These are phyloP conservation scores for Patella ulyssiponensis DNA, from an alignment of 2,888 invertebrate species.

Conservation along the genomic window DNA sequence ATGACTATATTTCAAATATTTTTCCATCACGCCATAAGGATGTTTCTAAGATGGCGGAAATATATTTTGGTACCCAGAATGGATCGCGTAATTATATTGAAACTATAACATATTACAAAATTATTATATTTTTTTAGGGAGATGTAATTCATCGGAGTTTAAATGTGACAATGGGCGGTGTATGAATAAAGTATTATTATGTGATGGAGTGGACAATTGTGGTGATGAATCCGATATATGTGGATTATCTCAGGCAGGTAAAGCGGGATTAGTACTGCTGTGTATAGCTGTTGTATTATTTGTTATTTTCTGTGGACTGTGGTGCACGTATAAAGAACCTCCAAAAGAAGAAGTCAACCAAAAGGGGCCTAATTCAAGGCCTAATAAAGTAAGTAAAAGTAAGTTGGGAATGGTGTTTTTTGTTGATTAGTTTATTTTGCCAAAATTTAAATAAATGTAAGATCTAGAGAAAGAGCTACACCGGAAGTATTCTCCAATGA, in stretches of 20 bases:
- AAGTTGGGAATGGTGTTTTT: too few relatives aligned
- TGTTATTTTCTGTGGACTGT: not conserved
- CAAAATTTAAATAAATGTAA: too few relatives aligned
- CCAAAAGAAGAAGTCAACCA: not conserved
- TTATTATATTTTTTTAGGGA: too few relatives aligned
- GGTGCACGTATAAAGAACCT: not conserved
- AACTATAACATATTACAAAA: too few relatives aligned
- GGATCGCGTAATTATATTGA: too few relatives aligned
- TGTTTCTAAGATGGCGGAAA: too few relatives aligned
- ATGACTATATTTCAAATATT: too few relatives aligned
- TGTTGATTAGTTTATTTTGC: too few relatives aligned
- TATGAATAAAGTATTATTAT: not conserved
- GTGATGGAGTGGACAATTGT: not conserved
- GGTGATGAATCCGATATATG: not conserved
- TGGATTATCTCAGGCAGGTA: not conserved
- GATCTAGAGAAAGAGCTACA: too few relatives aligned
- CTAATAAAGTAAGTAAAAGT: not conserved
- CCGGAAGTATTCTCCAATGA: too few relatives aligned
- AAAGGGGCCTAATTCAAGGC: not conserved
- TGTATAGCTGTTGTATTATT: not conserved
- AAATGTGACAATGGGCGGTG: slow-evolving; percentile 5
- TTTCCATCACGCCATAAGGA: too few relatives aligned
- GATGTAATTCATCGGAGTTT: not conserved
- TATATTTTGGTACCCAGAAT: too few relatives aligned
- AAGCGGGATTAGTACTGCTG: not conserved